Base-by-base conservation (phyloP, 2,113 vertebrate genomes). In the Chascanopsetta lugubris region DNA sequence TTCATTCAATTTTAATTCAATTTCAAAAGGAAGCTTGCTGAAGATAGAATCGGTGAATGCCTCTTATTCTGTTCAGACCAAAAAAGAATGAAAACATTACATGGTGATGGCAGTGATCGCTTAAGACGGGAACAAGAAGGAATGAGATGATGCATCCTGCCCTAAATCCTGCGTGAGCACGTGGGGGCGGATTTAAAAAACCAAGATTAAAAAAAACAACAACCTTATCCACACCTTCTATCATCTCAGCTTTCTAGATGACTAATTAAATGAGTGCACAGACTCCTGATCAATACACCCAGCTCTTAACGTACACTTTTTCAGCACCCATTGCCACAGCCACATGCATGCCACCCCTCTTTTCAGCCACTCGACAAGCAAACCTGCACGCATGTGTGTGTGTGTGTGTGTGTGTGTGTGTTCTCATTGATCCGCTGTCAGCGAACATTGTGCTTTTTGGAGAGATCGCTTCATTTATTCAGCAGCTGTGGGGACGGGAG, bases 401-500 rank as follows among this genome's bases (percentile, higher is more conserved):
- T 26, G 38, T 43, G 24, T 25, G n/a, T n/a, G 21, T 10, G 24
- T 5, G 20, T 32, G 34, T 54, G 24, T 20, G 24, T 26, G 38
- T 43, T 17, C n/a, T 38, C 21, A 22, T 56, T 56, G 68, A 84
- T 84, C 75, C 72, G 47, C 68, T 81, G 80, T 86, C 78, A 82
- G 20, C 7, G 7, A 68, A 72, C 58, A 75, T 64, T 69, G 62
- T 72, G 75, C 47, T 50, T 65, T 79, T 71, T 77, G 43, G 57
- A 48, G 46, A 67, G 50, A 85, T 64, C 53, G 64, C 51, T 77
- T 82, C 54, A 84, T 88, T 84, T 77, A 85, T 87, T 88, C 74
- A 85, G 77, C 78, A 83, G 75, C 73, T 82, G 77, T 63, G 72
- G 53, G 59, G 60, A 73, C 22, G 25, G 36, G 62, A 63, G 72